Conservation (phyloP, 2,113 vertebrate genomes). For the Pygoscelis antarcticus region DNA sequence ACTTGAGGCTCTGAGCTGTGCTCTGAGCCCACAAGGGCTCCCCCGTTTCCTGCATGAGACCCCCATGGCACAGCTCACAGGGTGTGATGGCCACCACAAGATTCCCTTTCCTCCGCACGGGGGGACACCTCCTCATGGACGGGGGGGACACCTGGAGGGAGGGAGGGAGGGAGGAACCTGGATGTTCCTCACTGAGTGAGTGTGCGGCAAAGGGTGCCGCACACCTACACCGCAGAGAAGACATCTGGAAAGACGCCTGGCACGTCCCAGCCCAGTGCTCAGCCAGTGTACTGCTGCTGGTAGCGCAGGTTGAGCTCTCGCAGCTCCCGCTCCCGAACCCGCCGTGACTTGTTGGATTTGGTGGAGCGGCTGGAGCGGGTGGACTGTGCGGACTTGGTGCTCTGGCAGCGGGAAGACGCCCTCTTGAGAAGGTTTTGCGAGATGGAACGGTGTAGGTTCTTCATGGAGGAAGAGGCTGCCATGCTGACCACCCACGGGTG, state of each 20-base stretch:
- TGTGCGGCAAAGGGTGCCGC: background rate
- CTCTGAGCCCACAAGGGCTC: background rate
- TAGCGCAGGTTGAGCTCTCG: conserved; percentile 95
- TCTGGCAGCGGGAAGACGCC: conserved; percentile 96
- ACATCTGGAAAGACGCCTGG: background rate
- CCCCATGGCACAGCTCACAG: background rate
- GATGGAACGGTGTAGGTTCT: conserved; percentile 97
- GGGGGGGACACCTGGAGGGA: background rate
- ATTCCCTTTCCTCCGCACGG: background rate
- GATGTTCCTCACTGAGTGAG: background rate
- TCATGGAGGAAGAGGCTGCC: conserved; percentile 98
- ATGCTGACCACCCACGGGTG: conserved; percentile 98
- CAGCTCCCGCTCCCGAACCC: conserved; percentile 91
- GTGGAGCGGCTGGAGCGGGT: conserved; percentile 94
- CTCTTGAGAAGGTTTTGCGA: conserved; percentile 97
- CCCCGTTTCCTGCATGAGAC: background rate
- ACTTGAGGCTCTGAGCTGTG: background rate
- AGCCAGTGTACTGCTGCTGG: conserved; percentile 94
- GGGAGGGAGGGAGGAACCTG: background rate
- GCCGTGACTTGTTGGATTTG: conserved; percentile 93
- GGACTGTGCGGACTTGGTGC: conserved; percentile 96
- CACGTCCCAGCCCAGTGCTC: conserved; percentile 35
- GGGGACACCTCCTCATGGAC: background rate
- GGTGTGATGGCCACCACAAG: background rate
- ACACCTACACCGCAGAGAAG: background rate